phyloP scores from a whole-genome alignment of 2,888 invertebrate genomes.

The Odontothrips loti region DNA sequence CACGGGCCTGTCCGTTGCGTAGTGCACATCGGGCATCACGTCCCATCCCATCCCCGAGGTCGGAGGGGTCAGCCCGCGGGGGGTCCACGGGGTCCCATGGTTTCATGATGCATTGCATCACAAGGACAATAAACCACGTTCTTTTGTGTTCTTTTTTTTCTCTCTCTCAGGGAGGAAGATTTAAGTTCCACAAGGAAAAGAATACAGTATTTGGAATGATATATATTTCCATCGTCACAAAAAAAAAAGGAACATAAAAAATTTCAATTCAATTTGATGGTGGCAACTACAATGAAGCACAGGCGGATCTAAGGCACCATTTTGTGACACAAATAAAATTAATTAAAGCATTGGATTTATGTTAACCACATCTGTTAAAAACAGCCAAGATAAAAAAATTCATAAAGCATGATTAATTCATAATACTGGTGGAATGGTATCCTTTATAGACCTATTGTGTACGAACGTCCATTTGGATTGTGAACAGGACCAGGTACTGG shows the following conservation, averaged over 20 bases:
- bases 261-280: too few relatives aligned
- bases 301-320: not conserved
- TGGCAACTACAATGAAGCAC: not conserved
- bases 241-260: too few relatives aligned
- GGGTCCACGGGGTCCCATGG: not conserved
- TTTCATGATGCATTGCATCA: too few relatives aligned
- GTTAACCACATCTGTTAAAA: not conserved
- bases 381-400: not conserved
- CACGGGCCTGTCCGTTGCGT: too few relatives aligned
- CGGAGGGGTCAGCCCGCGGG: not conserved
- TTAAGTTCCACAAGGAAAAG: too few relatives aligned
- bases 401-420: not conserved
- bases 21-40: too few relatives aligned
- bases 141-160: too few relatives aligned
- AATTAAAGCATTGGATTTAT: not conserved
- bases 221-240: not conserved
- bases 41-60: not conserved
- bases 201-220: not conserved
- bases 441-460: constrained; percentile 58
- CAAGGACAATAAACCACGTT: too few relatives aligned
- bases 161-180: too few relatives aligned
- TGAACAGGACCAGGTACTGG: constrained; percentile 59
- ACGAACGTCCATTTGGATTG: constrained; percentile 70
- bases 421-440: constrained; percentile 30
- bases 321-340: not conserved